Evolutionary conservation across 2,888 invertebrate species (phyloP), one percentile per base, ranked within the genome.

Genomic region (Siphlonurus alternatus): DNA sequence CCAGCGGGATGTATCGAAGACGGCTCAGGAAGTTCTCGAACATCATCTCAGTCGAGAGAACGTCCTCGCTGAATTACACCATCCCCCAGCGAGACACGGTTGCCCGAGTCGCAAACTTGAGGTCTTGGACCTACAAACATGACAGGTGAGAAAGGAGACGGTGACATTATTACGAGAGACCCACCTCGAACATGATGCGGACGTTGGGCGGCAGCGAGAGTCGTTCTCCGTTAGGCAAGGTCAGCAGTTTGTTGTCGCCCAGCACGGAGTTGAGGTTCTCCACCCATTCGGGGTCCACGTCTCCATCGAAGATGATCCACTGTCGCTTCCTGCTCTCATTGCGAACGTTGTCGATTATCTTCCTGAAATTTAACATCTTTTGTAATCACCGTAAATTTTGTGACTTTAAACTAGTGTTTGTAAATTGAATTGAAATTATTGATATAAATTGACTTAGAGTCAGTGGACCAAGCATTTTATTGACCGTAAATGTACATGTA

Each of bases 21-120:
- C 90, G 84, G 70, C 88, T 78, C 72, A 99, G 80, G 77, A 93
- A 99, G 77, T 98, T 93, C 73, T 98, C 96, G 77, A 96, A 97
- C 71, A 98, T 90, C 99, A 99, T 99, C 76, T 98, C 98, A 0
- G 94, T 93, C 0, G 95, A 92, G 3, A 99, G 84, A 0, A 99
- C 97, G 76, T 99, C 98, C 75, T 99, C 98, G 10, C 95, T 96
- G 84, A 99, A 99, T 99, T 99, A 99, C 59, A 99, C 97, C 99
- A 99, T 99, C 68, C 99, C 99, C 75, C 99, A 99, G 76, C 99
- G 93, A 2, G 97, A 97, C 0, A 99, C 99, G 0, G 99, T 99
- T 20, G 99, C 99, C 68, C 98, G 79, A 0, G 99, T 99, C 0
- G 99, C 99, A 76, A 93, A 98, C 76, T 93, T 94, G 72, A 99